These are phyloP conservation scores for Corvus cornix DNA, from an alignment of 2,113 vertebrate genomes.

Conservation along the genomic window DNA sequence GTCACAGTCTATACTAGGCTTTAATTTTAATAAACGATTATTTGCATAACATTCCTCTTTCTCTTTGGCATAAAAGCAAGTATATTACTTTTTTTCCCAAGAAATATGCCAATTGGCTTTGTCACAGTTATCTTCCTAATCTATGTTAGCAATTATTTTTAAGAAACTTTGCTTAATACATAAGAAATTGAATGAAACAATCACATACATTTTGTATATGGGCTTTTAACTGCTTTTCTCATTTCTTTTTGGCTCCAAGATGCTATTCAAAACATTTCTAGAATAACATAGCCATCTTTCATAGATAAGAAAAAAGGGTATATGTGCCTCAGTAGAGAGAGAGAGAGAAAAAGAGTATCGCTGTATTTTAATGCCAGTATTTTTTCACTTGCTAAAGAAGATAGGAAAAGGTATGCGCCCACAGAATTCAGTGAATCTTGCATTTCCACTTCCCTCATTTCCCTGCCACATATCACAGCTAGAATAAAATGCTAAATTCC, in stretches of 20 bases:
- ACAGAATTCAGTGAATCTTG: not conserved
- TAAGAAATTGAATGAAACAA: slow-evolving; percentile 2
- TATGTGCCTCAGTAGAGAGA: not conserved
- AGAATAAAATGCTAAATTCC: not conserved
- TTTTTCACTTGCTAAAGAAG: not conserved
- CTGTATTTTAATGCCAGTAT: not conserved
- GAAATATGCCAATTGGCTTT: not conserved
- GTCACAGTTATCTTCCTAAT: slow-evolving; percentile 1
- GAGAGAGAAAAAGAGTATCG: not conserved
- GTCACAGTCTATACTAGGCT: not conserved
- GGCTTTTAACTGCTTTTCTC: slow-evolving; percentile 2
- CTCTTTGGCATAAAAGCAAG: not conserved
- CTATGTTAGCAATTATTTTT: not conserved
- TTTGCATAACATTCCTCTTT: not conserved
- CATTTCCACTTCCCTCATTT: not conserved
- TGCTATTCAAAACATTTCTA: slow-evolving; percentile 12
- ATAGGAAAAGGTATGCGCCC: not conserved
- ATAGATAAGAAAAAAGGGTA: not conserved
- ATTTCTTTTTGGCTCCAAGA: slow-evolving; percentile 9
- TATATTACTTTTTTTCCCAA: not conserved
- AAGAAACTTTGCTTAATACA: not conserved
- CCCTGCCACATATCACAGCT: not conserved
- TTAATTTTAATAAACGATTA: slow-evolving; percentile 17
- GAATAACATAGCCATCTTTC: not conserved
- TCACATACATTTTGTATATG: not conserved